These are phyloP conservation scores for Callyntrura sp. DNA, from an alignment of 2,888 invertebrate species.

Conservation along the genomic window DNA sequence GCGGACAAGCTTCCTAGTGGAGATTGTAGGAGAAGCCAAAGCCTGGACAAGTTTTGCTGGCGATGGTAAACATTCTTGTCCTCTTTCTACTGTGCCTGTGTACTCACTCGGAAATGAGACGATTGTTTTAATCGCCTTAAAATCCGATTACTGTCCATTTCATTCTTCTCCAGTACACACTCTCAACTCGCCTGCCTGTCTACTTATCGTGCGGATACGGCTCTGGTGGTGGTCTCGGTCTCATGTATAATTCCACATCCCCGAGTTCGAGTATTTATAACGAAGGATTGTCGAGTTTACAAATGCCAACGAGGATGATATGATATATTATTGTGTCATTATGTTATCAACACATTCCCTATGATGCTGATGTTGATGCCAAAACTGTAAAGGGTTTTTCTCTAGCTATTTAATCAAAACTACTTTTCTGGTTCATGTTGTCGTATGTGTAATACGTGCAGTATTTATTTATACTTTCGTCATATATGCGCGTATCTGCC, in stretches of 20 bases:
- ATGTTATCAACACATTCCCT: not conserved
- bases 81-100: conserved; percentile 49
- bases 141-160: conserved; percentile 66
- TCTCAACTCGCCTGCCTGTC: not conserved
- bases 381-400: not conserved
- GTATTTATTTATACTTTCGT: no score
- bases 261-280: no score
- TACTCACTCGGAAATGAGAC: conserved; percentile 59
- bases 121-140: conserved; percentile 71
- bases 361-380: not conserved
- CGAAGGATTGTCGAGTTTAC: no score
- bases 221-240: conserved; percentile 14
- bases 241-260: not conserved
- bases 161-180: conserved; percentile 25
- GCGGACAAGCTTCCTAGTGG: not conserved
- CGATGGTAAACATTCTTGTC: not conserved
- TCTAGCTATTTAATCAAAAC: not conserved
- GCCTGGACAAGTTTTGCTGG: conserved; percentile 23
- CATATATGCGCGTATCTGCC: no score
- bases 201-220: not conserved
- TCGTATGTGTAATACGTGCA: not conserved
- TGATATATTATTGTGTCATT: not conserved
- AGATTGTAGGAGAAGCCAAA: conserved; percentile 7
- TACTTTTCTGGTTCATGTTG: not conserved
- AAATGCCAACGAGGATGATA: not conserved